A percentile compares a stretch with the other conserved stretches of the same genome.
These are phyloP conservation scores for Chloebia gouldiae DNA, from an alignment of 2,113 vertebrate genomes.

Conservation along the genomic window DNA sequence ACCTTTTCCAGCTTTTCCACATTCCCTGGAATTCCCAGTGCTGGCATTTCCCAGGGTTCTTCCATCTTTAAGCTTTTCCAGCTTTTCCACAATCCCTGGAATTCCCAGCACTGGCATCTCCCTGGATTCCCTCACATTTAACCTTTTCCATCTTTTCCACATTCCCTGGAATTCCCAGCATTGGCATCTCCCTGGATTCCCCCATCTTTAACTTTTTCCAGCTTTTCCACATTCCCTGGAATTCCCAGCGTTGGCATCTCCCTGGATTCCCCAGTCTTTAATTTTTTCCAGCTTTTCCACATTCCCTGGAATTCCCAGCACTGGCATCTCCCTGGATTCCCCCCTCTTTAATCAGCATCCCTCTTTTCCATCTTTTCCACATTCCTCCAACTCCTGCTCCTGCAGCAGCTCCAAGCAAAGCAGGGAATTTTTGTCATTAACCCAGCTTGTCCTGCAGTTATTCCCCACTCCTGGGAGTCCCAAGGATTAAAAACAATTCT, in stretches of 20 bases:
- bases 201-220: background rate
- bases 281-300: no score
- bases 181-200: background rate
- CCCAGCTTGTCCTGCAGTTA: background rate
- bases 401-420: background rate
- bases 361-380: no score
- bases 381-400: background rate
- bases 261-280: no score
- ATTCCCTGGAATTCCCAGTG: background rate
- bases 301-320: background rate
- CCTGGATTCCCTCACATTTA: no score
- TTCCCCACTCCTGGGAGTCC: fast-evolving
- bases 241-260: background rate
- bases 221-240: background rate
- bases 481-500: fast-evolving
- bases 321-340: no score
- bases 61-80: background rate
- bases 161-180: background rate
- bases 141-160: background rate
- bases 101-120: no score
- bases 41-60: background rate
- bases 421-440: background rate
- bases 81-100: no score
- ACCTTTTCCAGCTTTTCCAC: no score
- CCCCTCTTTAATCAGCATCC: no score